A percentile compares a stretch with the other conserved stretches of the same genome.
Evolutionary conservation across 2,888 invertebrate genomes (phyloP).

Genomic region (Epiblema foenella): DNA sequence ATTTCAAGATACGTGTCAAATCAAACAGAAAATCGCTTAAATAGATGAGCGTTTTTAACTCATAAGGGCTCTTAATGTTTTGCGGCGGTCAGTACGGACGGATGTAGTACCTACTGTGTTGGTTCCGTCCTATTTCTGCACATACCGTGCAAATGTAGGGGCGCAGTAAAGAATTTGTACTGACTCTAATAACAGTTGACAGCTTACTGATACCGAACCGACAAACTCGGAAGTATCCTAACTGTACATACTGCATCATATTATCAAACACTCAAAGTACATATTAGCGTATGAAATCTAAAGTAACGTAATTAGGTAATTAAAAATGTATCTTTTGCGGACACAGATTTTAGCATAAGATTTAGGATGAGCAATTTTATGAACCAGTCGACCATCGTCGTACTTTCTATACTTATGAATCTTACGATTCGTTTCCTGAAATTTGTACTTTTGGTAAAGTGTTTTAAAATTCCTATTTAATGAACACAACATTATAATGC

Average conservation of each 20-base stretch:
- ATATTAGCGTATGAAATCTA: not conserved
- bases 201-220: no score
- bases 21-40: no score
- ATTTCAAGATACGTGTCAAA: no score
- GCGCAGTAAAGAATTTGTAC: no score
- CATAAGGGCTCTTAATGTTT: no score
- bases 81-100: no score
- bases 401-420: constrained; percentile 18
- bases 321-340: constrained; percentile 30
- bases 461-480: not conserved
- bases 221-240: not conserved
- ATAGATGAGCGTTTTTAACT: no score
- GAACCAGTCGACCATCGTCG: constrained; percentile 15
- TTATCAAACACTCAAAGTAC: not conserved
- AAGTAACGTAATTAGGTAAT: constrained; percentile 15
- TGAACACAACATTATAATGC: not conserved
- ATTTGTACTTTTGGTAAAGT: not conserved
- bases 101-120: no score
- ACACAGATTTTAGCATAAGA: constrained; percentile 29
- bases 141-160: no score
- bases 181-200: no score
- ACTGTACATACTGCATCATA: not conserved
- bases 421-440: not conserved
- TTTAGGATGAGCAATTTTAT: no score
- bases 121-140: no score